Conservation (phyloP, 2,888 invertebrate genomes). For the Slavum lentiscoides region DNA sequence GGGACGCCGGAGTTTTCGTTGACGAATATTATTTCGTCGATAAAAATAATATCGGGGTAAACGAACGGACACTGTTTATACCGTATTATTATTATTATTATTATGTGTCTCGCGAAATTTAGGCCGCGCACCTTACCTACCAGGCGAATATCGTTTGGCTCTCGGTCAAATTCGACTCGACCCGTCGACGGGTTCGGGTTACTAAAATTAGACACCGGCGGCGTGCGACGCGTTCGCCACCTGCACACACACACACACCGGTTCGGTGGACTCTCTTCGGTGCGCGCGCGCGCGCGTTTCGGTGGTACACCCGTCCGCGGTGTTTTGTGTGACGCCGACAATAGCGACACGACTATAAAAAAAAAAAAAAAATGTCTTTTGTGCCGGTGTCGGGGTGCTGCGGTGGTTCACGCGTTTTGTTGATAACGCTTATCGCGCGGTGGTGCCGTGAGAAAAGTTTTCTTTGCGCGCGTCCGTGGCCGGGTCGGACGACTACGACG, state of each 20-base stretch:
- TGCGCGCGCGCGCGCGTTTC: too few species aligned
- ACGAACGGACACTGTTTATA: too few species aligned
- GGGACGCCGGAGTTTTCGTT: not conserved
- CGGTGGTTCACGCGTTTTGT: too few species aligned
- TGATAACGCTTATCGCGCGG: slow-evolving; percentile 4
- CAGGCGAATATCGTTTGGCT: slow-evolving; percentile 9
- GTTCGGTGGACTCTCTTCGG: not conserved
- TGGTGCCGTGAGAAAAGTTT: not conserved
- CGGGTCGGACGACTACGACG: not conserved
- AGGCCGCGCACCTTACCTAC: slow-evolving; percentile 4
- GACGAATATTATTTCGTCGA: too few species aligned
- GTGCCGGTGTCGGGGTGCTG: too few species aligned
- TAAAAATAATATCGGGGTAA: not conserved
- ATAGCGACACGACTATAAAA: not conserved
- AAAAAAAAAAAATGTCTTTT: too few species aligned
- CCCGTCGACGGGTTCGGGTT: slow-evolving; percentile 5
- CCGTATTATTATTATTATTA: too few species aligned
- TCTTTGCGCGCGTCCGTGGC: not conserved
- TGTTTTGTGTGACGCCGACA: not conserved
- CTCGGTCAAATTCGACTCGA: slow-evolving; percentile 2
- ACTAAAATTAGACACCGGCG: slow-evolving; percentile 26
- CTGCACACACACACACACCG: not conserved
- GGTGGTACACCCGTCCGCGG: too few species aligned
- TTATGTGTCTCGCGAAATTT: not conserved
- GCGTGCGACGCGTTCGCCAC: not conserved